phyloP scores from a whole-genome alignment of 2,888 invertebrate genomes.

The Polyommatus iphigenia region DNA sequence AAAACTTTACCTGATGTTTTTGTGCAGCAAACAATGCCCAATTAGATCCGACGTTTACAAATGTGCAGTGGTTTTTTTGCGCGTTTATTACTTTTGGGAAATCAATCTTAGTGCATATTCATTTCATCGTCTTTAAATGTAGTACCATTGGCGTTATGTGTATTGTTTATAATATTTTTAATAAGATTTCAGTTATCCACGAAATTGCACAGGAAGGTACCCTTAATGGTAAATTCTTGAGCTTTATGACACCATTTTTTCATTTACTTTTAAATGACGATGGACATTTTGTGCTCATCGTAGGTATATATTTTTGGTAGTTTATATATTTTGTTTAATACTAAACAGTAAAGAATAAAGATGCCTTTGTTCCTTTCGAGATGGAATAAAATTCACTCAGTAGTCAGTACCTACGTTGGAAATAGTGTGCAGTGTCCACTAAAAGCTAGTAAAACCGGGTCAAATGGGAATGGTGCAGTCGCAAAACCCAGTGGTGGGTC shows the following conservation, averaged over 20 bases:
- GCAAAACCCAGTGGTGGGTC: background rate
- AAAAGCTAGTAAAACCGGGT: conserved; percentile 7
- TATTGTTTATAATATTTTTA: no score
- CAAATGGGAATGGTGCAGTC: background rate
- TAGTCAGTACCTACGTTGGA: background rate
- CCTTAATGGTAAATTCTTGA: no score
- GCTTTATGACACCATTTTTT: no score
- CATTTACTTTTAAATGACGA: no score
- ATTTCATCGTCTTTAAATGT: background rate
- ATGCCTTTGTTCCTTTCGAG: background rate
- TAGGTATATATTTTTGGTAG: background rate
- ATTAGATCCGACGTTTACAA: conserved; percentile 7
- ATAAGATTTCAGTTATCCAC: no score
- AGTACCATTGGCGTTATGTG: no score
- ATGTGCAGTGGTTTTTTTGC: conserved; percentile 11
- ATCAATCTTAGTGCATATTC: background rate
- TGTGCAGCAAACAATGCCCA: background rate
- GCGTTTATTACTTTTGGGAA: background rate
- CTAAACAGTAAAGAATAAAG: background rate
- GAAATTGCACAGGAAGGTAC: no score
- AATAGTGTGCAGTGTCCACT: background rate
- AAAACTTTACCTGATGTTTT: conserved; percentile 21
- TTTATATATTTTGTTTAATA: background rate
- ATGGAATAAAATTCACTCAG: background rate
- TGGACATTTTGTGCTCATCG: no score